Conservation (phyloP, 2,797 vertebrate species). For the Pelochelys cantorii region DNA sequence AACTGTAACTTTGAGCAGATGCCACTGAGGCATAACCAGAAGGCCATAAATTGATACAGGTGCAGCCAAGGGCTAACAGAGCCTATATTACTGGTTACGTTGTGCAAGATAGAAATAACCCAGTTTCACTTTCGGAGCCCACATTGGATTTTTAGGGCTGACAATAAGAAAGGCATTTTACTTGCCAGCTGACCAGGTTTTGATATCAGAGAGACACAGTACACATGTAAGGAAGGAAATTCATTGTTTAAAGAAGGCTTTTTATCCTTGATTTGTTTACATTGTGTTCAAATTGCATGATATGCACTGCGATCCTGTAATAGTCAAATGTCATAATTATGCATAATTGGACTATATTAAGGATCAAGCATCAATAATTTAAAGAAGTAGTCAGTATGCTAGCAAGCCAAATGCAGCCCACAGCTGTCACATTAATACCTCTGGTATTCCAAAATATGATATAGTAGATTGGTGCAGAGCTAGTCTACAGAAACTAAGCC, state of each 20-base stretch:
- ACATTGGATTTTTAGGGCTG: neutral
- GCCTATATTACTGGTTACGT: neutral
- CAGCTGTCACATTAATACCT: neutral
- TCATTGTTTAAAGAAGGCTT: conserved; percentile 32
- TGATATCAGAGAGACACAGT: neutral
- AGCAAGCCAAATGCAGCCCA: accelerated
- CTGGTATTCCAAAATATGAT: no score
- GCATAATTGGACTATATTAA: neutral
- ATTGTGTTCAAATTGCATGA: neutral
- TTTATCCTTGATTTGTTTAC: conserved; percentile 32
- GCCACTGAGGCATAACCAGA: neutral
- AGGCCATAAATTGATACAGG: neutral
- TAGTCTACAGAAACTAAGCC: no score
- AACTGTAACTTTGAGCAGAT: neutral
- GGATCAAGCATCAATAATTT: neutral
- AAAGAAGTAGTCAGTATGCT: neutral
- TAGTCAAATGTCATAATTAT: neutral
- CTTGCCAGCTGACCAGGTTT: neutral
- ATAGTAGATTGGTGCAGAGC: no score
- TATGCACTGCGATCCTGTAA: neutral
- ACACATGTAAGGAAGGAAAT: neutral
- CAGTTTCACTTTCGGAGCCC: neutral
- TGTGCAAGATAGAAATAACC: neutral
- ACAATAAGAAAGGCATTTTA: neutral
- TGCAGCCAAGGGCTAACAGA: neutral